Percentiles rank a stretch among this genome's conserved stretches.
Conservation (phyloP, 1,140 invertebrate species). For the Semibalanus balanoides region DNA sequence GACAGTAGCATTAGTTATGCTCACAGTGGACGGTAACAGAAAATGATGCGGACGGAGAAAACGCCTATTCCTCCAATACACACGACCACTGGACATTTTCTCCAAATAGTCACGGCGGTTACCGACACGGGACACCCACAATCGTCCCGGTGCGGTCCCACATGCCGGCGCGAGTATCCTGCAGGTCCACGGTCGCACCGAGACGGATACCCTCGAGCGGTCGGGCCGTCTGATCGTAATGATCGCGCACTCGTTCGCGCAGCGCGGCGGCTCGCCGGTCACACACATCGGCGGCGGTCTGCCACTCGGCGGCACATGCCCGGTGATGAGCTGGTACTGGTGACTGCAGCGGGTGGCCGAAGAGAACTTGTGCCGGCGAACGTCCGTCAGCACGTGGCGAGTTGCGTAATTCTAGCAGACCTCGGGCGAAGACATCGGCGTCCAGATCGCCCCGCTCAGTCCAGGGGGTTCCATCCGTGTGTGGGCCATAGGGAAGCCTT, state of each 20-base stretch:
- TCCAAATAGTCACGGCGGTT: slow-evolving; percentile 3
- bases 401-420: neutral
- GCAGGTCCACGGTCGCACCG: slow-evolving; percentile 3
- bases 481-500: too few species aligned
- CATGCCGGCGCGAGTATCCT: neutral
- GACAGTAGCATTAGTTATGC: too few species aligned
- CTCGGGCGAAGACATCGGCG: too few species aligned
- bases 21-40: too few species aligned
- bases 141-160: slow-evolving; percentile 9
- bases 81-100: slow-evolving; percentile 10
- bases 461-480: too few species aligned
- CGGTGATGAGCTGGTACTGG: slow-evolving; percentile 11
- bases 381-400: slow-evolving; percentile 9
- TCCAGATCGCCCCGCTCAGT: too few species aligned
- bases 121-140: slow-evolving; percentile 11
- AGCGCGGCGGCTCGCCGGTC: neutral
- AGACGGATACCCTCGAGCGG: slow-evolving; percentile 1
- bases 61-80: slow-evolving; percentile 8
- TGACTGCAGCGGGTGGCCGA: slow-evolving; percentile 6
- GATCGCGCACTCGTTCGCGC: slow-evolving; percentile 1
- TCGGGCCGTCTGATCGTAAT: slow-evolving; percentile 3
- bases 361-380: slow-evolving; percentile 9
- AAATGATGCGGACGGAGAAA: slow-evolving; percentile 5
- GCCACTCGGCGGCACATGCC: slow-evolving; percentile 9
- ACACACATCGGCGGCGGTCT: slow-evolving; percentile 7